Conservation (phyloP, 1,140 invertebrate genomes). For the Cephus cinctus region DNA sequence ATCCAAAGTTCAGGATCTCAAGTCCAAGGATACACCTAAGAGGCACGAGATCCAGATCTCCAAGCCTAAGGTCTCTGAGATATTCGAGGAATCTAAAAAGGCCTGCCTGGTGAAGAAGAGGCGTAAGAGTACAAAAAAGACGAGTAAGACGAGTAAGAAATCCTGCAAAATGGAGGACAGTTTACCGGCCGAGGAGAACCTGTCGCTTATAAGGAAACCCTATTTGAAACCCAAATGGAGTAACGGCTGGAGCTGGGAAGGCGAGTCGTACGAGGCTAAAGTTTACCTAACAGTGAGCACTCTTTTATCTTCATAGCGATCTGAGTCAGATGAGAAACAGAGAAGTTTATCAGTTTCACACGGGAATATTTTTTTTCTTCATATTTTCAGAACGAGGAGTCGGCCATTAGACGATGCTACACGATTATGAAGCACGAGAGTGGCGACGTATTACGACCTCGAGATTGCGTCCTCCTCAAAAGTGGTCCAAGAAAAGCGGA, state of each 20-base stretch:
- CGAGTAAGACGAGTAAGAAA: constrained; percentile 23
- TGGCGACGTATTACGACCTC: constrained; percentile 80
- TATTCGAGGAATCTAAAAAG: constrained; percentile 35
- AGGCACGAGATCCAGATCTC: constrained; percentile 7
- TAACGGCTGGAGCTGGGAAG: constrained; percentile 91
- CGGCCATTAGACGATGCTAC: constrained; percentile 77
- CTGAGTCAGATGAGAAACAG: not conserved
- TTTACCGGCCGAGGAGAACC: constrained; percentile 35
- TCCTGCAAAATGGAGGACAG: constrained; percentile 37
- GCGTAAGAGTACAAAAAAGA: constrained; percentile 38
- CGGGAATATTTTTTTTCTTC: constrained; percentile 18
- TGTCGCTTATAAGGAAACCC: constrained; percentile 43
- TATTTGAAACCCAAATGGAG: constrained; percentile 74
- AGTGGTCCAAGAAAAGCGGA: constrained; percentile 82
- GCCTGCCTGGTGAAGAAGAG: constrained; percentile 28
- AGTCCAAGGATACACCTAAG: constrained; percentile 8
- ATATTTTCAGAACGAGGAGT: constrained; percentile 76
- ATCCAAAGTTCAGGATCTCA: constrained; percentile 29
- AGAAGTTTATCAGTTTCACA: too few relatives aligned
- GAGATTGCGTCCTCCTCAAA: constrained; percentile 87
- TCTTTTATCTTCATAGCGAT: constrained; percentile 3
- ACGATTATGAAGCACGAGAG: constrained; percentile 84
- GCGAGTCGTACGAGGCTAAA: constrained; percentile 77
- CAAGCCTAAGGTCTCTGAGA: too few relatives aligned
- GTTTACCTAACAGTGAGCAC: constrained; percentile 83